Evolutionary conservation across 2,113 vertebrate species (phyloP), one percentile per base, ranked within the genome.

Genomic region (Alectura lathami): DNA sequence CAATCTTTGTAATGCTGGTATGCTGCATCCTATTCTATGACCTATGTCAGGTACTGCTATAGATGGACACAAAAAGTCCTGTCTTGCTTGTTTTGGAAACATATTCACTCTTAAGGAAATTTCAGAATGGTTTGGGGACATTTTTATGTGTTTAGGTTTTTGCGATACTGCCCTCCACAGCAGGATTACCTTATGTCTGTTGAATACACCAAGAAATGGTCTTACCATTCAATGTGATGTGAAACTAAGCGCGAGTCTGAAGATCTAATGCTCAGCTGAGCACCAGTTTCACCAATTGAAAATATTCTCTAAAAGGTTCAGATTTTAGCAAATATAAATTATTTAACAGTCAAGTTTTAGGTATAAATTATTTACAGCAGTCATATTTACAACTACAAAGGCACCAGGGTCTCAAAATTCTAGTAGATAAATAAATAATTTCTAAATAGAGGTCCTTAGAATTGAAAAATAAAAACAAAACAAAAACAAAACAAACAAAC

Each of bases 371-470:
- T 96, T 95, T 74, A 96, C 83, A 34, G 32, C 91, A 90, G 73
- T 72, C 73, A 34, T 92, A 90, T 54, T 77, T 92, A 40, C 26
- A 74, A 83, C 60, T 70, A 83, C 69, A 84, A 63, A 91, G 88
- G 64, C 43, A 90, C 16, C 32, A 64, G 72, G 26, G 56, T 84
- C 76, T 95, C 64, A 83, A 86, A 96, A 93, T 59, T 30, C 83
- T 78, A 91, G 83, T 26, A 94, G 83, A 93, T 93, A 93, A 96
- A 96, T 96, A 93, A 96, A 90, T 60, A 93, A 95, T 96, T 81
- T 27, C 86, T 81, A 86, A 63, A 42, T 81, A 93, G 64, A 83
- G 73, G 51, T 66, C 69, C 69, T 80, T 83, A 79, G 83, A 95
- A 91, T 14, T n/a, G 36, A 30, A 81, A 81, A 78, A 80, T 48